Evolutionary conservation across 2,888 invertebrate species (phyloP).

Genomic region (Strigamia transsilvanica): DNA sequence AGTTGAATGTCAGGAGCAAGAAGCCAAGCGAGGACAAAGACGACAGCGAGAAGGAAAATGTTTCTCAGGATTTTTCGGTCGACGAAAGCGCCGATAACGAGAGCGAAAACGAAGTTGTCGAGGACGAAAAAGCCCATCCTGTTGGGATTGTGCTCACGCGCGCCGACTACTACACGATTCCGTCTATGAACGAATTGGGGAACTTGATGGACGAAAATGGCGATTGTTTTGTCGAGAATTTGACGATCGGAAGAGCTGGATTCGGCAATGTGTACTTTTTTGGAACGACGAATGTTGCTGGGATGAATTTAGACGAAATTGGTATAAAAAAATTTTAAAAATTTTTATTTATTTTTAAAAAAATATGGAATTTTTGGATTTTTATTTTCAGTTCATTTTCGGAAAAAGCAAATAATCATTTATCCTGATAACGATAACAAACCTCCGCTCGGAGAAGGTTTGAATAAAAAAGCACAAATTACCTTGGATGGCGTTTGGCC

Average conservation of each 20-base stretch:
- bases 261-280: slow-evolving; percentile 91
- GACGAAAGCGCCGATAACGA: slow-evolving; percentile 43
- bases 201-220: slow-evolving; percentile 75
- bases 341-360: too few relatives aligned
- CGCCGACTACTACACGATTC: slow-evolving; percentile 90
- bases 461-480: slow-evolving; percentile 87
- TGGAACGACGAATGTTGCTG: slow-evolving; percentile 83
- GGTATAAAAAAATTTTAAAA: too few relatives aligned
- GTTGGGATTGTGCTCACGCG: slow-evolving; percentile 80
- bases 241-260: slow-evolving; percentile 86
- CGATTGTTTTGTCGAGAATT: slow-evolving; percentile 82
- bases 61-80: slow-evolving; percentile 49
- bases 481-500: slow-evolving; percentile 97
- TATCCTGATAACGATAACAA: slow-evolving; percentile 91
- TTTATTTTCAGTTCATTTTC: slow-evolving; percentile 77
- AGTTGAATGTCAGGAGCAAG: slow-evolving; percentile 48
- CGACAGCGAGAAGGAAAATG: slow-evolving; percentile 60
- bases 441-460: slow-evolving; percentile 84
- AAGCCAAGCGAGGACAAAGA: slow-evolving; percentile 54
- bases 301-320: slow-evolving; percentile 84
- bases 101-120: slow-evolving; percentile 5
- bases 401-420: slow-evolving; percentile 92
- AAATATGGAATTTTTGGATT: not conserved
- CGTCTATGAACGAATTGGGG: slow-evolving; percentile 81
- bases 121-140: slow-evolving; percentile 68